Evolutionary conservation across 2,797 vertebrate genomes (phyloP).

Genomic region (Denticeps clupeoides): DNA sequence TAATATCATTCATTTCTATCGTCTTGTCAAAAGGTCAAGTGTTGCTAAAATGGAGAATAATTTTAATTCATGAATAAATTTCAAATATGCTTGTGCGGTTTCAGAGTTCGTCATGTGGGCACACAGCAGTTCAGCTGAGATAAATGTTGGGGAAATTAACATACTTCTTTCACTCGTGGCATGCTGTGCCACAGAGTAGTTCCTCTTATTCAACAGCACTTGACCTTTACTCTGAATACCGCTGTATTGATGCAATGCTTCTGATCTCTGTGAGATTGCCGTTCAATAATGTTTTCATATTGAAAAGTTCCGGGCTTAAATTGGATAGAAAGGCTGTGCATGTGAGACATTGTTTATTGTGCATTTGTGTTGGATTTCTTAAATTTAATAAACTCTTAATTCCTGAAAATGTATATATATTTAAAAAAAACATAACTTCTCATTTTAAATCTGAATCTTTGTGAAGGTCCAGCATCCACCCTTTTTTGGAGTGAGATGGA

Average conservation of each 20-base stretch:
- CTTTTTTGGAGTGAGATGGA: too few species aligned
- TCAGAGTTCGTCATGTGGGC: too few species aligned
- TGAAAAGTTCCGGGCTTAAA: constrained; percentile 82
- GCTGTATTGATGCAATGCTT: constrained; percentile 26
- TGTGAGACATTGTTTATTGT: constrained; percentile 66
- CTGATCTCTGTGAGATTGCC: constrained; percentile 36
- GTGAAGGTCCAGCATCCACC: too few species aligned
- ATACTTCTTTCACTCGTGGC: too few species aligned
- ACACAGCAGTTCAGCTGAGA: too few species aligned
- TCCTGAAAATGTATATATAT: constrained; percentile 30
- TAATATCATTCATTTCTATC: constrained; percentile 7
- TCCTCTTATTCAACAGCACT: constrained; percentile 22
- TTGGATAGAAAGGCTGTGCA: constrained; percentile 69
- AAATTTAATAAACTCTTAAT: constrained; percentile 64
- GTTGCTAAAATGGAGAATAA: constrained; percentile 4
- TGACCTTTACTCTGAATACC: constrained; percentile 26
- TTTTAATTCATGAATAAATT: not conserved
- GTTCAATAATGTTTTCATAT: constrained; percentile 74
- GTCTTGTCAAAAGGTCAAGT: constrained; percentile 14
- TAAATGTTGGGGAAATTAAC: too few species aligned
- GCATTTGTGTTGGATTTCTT: constrained; percentile 61
- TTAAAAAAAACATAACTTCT: too few species aligned
- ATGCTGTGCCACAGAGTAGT: too few species aligned
- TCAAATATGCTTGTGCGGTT: not conserved
- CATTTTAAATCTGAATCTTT: too few species aligned